Evolutionary conservation across 2,797 vertebrate genomes (phyloP), one percentile per base, ranked within the genome.

Genomic region (Heliangelus exortis): DNA sequence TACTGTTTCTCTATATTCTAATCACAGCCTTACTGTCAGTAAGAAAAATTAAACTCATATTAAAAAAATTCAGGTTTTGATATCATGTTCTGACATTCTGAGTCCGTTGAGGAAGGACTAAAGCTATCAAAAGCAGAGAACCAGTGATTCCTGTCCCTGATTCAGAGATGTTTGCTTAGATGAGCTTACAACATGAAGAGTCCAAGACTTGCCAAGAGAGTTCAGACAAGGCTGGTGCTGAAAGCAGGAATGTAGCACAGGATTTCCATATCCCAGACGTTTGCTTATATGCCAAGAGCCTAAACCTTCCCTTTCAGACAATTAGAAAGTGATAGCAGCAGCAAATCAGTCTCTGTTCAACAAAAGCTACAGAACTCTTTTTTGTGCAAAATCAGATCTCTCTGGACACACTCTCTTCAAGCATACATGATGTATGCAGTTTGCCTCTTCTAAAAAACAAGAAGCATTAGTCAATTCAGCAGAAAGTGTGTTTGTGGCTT

Each of bases 391-490:
- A 83, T 80, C 26, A 39, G 39, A 79, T 78, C 65, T 76, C 55
- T 84, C 87, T 15, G 15, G 43, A 84, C 69, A 59, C 17, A 31
- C 10, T 18, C 31, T 57, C 83, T 82, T 88, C 67, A 55, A 83
- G 54, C 43, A 84, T 50, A 72, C 36, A 12, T 16, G 71, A 90
- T 83, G 78, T 80, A 77, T 89, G 89, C 91, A 63, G 54, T 84
- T 81, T 36, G 45, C 6, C 20, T 81, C 87, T 96, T 58, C 77
- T 81, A 63, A 92, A 93, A 95, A 86, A 26, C 73, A 92, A 81
- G 79, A 68, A 91, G 67, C 69, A 74, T 84, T 17, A 92, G 83
- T 65, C 41, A 82, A 55, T 79, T 96, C 90, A 96, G 83, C 85
- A 95, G 84, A 93, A 90, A 89, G 29, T 63, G 23, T 16, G 63